These are phyloP conservation scores for Saiga tatarica DNA, from an alignment of 2,113 vertebrate genomes.

Conservation along the genomic window DNA sequence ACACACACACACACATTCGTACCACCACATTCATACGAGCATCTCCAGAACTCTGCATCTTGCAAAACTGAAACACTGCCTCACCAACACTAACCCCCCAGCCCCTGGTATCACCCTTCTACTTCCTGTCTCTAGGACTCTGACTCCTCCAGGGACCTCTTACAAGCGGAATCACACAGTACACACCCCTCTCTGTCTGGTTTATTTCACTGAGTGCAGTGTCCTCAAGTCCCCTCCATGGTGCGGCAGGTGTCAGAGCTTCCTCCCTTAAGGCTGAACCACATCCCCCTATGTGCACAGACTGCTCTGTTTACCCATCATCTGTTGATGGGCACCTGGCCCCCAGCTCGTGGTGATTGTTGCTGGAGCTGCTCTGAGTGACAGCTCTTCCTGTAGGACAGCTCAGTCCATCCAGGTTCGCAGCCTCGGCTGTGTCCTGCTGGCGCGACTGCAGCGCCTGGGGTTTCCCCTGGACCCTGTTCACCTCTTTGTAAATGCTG, in stretches of 20 bases:
- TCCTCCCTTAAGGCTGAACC: neutral
- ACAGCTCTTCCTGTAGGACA: neutral
- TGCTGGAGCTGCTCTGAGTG: neutral
- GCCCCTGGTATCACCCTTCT: neutral
- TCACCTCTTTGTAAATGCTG: neutral
- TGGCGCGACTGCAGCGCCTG: no score
- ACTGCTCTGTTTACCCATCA: neutral
- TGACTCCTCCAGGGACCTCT: neutral
- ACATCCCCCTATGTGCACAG: fast-evolving
- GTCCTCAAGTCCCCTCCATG: neutral
- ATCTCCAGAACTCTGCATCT: neutral
- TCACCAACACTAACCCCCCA: neutral
- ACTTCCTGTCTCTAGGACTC: neutral
- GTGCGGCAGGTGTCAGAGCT: neutral
- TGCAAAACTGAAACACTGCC: neutral
- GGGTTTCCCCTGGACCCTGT: neutral
- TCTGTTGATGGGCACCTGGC: neutral
- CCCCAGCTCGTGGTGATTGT: neutral
- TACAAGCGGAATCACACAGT: fast-evolving
- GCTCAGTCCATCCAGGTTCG: neutral
- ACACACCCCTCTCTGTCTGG: neutral
- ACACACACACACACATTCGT: neutral
- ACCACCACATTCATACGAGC: no score
- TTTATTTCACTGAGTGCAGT: neutral
- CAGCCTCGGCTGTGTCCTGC: neutral